A percentile compares a stretch with the other conserved stretches of the same genome.
Evolutionary conservation across 2,113 vertebrate genomes (phyloP).

Genomic region (Dipodomys stephensi): DNA sequence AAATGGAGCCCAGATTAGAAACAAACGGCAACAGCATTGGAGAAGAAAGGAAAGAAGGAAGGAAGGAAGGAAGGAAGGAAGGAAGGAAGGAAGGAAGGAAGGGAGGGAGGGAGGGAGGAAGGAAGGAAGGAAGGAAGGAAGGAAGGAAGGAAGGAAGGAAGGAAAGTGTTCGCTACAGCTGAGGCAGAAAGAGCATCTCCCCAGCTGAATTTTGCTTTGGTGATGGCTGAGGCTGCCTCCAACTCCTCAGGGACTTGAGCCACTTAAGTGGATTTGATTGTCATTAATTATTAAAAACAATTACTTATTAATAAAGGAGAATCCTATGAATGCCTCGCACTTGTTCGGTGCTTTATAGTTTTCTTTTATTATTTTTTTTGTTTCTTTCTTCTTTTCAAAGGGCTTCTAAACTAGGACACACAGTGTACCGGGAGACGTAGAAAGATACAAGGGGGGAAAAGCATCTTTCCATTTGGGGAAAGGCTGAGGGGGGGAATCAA

Average conservation of each 20-base stretch:
- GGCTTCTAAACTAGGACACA: conserved; percentile 68
- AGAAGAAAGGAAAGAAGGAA: neutral
- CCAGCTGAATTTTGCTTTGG: neutral
- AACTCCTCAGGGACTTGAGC: conserved; percentile 61
- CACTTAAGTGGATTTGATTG: conserved; percentile 71
- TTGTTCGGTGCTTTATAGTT: conserved; percentile 69
- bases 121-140: too few relatives aligned
- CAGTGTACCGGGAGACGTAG: conserved; percentile 17
- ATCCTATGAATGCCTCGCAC: conserved; percentile 34
- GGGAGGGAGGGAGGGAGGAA: too few relatives aligned
- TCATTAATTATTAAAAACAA: conserved; percentile 78
- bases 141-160: too few relatives aligned
- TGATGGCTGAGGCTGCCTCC: neutral
- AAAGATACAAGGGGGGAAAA: neutral
- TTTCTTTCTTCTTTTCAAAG: conserved; percentile 76
- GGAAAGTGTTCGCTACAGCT: neutral
- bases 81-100: neutral
- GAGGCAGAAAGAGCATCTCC: neutral
- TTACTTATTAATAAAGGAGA: conserved; percentile 78
- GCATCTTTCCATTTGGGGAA: neutral
- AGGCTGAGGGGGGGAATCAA: neutral
- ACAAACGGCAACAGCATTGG: neutral
- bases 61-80: too few relatives aligned
- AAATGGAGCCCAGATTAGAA: neutral
- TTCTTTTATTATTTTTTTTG: conserved; percentile 65